Evolutionary conservation across 2,797 vertebrate species (phyloP), one percentile per base, ranked within the genome.

Genomic region (Clarias platycephalus): DNA sequence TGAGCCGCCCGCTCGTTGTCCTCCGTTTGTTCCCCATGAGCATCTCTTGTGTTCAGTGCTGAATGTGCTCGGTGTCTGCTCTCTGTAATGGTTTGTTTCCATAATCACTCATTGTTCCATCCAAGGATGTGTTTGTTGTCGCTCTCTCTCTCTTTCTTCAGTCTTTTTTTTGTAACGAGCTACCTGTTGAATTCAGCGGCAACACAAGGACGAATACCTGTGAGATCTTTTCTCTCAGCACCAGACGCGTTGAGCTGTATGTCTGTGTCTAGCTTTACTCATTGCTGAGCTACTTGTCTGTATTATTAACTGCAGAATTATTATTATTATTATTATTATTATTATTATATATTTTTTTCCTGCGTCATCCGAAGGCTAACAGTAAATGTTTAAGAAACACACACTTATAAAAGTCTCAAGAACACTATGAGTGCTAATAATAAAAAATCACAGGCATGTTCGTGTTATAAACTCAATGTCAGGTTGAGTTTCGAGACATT

Each of bases 51-150:
- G 20, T 26, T 53, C 40, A n/a, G 68, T 64, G 60, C 68, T n/a
- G 31, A 72, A 80, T 80, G 83, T 64, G 20, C 49, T 24, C 31
- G 44, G 22, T 16, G 58, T 74, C 83, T 81, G 68, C 28, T 49
- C 77, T 62, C 70, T 16, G 58, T 84, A 84, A 84, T 80, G 83
- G 37, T 63, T 62, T 78, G 63, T 62, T 62, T 80, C 83, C 44
- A 78, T 84, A 84, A 79, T 79, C 76, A 77, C 37, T 71, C 66
- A 71, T n/a, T 60, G 76, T n/a, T 78, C 31, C 57, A 62, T 40
- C 22, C 60, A 79, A 64, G 60, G 60, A 44, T n/a, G 3, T 26
- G 60, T 79, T 66, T 28, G 58, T 18, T 63, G 40, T 20, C 10
- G 3, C 7, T 34, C 2, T 44, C 31, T 15, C 70, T 15, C 22